A percentile compares a stretch with the other conserved stretches of the same genome.
These are phyloP conservation scores for Monodelphis domestica DNA, from an alignment of 2,797 vertebrate genomes.

Conservation along the genomic window DNA sequence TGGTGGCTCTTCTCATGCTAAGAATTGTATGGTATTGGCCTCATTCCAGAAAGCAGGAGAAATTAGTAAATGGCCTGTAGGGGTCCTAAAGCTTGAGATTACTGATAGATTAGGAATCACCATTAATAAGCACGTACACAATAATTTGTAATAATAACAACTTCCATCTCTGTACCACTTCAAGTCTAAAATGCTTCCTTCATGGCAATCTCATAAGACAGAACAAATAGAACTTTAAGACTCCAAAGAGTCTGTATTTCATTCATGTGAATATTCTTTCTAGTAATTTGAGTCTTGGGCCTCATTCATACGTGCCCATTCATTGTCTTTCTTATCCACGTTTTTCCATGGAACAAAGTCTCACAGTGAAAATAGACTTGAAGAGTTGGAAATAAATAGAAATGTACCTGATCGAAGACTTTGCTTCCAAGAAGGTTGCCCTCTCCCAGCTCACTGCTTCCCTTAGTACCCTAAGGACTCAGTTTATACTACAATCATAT, in stretches of 20 bases:
- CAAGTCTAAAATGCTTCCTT: background rate
- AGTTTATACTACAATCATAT: background rate
- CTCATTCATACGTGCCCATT: background rate
- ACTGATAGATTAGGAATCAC: background rate
- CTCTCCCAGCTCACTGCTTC: background rate
- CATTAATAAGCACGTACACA: background rate
- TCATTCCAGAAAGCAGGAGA: conserved; percentile 17
- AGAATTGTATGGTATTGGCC: too few species aligned
- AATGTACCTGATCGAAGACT: background rate
- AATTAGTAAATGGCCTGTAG: background rate
- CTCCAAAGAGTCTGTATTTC: background rate
- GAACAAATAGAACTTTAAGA: background rate
- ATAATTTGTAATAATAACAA: background rate
- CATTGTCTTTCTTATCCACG: background rate
- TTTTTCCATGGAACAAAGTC: background rate
- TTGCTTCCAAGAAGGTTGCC: background rate
- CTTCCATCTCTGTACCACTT: background rate
- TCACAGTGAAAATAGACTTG: background rate
- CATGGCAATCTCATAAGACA: background rate
- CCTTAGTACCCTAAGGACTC: background rate
- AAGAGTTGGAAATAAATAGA: background rate
- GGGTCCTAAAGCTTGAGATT: background rate
- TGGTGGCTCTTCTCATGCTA: background rate
- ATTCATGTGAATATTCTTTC: background rate
- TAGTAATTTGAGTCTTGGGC: background rate